Conservation (phyloP, 1,140 invertebrate species). For the Maniola jurtina region DNA sequence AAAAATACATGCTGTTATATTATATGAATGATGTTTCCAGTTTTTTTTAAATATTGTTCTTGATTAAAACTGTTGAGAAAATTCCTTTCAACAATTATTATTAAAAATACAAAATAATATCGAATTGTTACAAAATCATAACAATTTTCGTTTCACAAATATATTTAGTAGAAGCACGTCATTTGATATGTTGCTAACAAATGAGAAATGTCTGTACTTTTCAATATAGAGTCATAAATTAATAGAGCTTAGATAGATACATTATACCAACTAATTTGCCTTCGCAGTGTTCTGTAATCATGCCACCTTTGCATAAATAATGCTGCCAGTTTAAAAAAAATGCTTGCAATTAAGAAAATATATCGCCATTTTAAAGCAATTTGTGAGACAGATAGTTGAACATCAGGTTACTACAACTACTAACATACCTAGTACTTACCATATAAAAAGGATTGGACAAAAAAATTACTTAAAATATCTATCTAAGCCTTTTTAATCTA, state of each 20-base stretch:
- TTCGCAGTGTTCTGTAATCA: too few species aligned
- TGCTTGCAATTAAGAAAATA: too few species aligned
- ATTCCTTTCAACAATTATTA: slow-evolving; percentile 10
- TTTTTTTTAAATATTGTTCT: slow-evolving; percentile 17
- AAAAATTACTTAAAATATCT: too few species aligned
- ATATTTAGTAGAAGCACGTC: slow-evolving; percentile 13
- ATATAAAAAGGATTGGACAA: too few species aligned
- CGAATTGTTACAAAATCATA: slow-evolving; percentile 13
- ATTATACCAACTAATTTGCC: not conserved
- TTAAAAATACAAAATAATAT: not conserved
- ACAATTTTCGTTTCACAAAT: slow-evolving; percentile 18
- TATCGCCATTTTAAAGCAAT: too few species aligned
- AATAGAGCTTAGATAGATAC: not conserved
- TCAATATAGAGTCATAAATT: not conserved
- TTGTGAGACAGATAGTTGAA: too few species aligned
- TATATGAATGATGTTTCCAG: slow-evolving; percentile 31
- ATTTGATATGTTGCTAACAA: slow-evolving; percentile 17
- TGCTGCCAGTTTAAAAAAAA: too few species aligned
- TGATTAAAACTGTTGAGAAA: slow-evolving; percentile 22
- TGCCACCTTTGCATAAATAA: too few species aligned
- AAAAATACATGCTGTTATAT: slow-evolving; percentile 46
- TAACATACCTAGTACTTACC: too few species aligned
- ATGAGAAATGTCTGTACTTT: slow-evolving; percentile 16
- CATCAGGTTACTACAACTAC: too few species aligned
- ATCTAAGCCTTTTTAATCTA: not conserved